Conservation (phyloP, 1,140 invertebrate genomes). For the Drosophila ogumai region DNA sequence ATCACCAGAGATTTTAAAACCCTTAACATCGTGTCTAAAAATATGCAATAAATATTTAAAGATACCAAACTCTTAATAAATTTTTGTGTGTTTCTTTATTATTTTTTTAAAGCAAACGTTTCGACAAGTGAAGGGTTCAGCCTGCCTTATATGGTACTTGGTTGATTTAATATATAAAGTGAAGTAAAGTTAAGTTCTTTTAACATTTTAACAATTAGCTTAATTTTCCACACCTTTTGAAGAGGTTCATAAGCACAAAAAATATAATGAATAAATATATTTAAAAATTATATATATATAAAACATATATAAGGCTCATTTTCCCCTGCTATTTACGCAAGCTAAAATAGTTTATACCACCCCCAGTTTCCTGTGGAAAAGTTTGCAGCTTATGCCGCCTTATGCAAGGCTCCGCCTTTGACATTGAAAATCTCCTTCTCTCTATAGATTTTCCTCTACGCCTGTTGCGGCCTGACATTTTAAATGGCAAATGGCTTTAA, state of each 20-base stretch:
- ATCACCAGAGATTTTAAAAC: no score
- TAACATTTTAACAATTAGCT: no score
- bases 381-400: constrained; percentile 1
- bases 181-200: no score
- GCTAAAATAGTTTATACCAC: not conserved
- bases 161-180: no score
- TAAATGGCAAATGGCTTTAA: constrained; percentile 50
- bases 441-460: not conserved
- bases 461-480: constrained; percentile 41
- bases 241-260: no score
- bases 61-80: not conserved
- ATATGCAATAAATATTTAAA: not conserved
- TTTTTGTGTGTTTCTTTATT: no score
- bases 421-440: constrained; percentile 9
- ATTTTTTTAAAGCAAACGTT: no score
- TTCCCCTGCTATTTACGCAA: not conserved
- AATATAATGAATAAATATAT: not conserved
- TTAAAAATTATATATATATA: no score
- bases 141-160: no score
- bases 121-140: no score
- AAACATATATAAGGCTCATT: not conserved
- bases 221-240: no score
- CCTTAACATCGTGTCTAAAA: not conserved
- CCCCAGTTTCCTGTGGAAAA: constrained; percentile 4
- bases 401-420: constrained; percentile 17